Percentiles rank a stretch among this genome's conserved stretches.
Conservation (phyloP, 2,888 invertebrate species). For the Galerucella nymphaeae region DNA sequence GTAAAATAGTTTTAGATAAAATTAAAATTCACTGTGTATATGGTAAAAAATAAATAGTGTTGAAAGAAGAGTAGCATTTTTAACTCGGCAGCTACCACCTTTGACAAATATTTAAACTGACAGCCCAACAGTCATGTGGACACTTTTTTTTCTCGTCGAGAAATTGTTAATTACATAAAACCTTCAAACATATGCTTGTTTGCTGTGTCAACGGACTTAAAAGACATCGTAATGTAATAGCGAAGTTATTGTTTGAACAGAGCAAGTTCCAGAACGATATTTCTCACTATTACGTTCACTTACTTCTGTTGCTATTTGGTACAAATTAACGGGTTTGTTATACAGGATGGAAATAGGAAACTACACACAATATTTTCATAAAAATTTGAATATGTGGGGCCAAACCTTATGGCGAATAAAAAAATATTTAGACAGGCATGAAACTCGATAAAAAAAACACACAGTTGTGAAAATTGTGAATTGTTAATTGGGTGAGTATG, state of each 20-base stretch:
- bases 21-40: background rate
- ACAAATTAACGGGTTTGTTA: background rate
- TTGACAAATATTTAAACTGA: constrained; percentile 45
- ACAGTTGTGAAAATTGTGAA: no score
- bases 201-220: constrained; percentile 43
- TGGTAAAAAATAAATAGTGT: constrained; percentile 18
- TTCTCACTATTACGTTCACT: background rate
- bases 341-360: no score
- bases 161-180: constrained; percentile 34
- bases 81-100: constrained; percentile 41
- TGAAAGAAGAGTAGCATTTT: constrained; percentile 32
- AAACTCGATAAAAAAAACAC: no score
- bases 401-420: no score
- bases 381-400: no score
- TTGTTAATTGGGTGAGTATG: no score
- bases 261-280: constrained; percentile 5
- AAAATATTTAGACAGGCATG: no score
- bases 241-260: constrained; percentile 14
- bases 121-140: constrained; percentile 46
- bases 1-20: background rate
- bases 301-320: background rate
- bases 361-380: no score
- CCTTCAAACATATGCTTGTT: constrained; percentile 35
- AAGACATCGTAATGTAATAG: constrained; percentile 35
- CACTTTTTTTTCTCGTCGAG: constrained; percentile 42